Conservation (phyloP, 2,797 vertebrate genomes). For the Alcedo quadribrachys region DNA sequence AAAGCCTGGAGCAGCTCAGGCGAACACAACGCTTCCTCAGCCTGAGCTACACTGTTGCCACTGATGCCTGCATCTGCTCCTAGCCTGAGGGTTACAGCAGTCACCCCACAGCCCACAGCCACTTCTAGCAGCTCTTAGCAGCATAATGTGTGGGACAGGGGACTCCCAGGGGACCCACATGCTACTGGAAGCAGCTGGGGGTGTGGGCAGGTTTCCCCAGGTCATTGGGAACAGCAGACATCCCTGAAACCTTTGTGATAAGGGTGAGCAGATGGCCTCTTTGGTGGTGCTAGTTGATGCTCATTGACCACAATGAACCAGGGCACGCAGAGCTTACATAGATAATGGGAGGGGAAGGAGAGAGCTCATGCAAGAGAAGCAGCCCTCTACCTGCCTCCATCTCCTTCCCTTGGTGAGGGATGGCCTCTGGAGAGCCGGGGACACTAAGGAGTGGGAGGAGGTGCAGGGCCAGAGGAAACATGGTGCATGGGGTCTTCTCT, state of each 20-base stretch:
- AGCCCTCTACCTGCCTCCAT: not conserved
- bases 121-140: not conserved
- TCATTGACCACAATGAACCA: fast-evolving
- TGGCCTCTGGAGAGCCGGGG: fast-evolving
- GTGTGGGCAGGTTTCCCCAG: not conserved
- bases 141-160: fast-evolving
- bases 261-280: not conserved
- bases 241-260: fast-evolving
- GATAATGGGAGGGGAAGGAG: not conserved
- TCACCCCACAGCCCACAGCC: fast-evolving
- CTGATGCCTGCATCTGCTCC: not conserved
- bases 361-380: not conserved
- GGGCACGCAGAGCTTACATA: not conserved
- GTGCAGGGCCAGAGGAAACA: not conserved
- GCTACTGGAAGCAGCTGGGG: not conserved
- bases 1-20: not conserved
- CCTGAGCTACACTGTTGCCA: not conserved
- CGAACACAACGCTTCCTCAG: not conserved
- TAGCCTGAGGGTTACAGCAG: not conserved
- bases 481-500: not conserved
- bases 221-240: fast-evolving
- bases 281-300: not conserved
- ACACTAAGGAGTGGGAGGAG: not conserved
- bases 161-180: not conserved
- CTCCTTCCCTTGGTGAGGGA: not conserved